Conservation (phyloP, 2,797 vertebrate species). For the Lithobates sylvaticus region DNA sequence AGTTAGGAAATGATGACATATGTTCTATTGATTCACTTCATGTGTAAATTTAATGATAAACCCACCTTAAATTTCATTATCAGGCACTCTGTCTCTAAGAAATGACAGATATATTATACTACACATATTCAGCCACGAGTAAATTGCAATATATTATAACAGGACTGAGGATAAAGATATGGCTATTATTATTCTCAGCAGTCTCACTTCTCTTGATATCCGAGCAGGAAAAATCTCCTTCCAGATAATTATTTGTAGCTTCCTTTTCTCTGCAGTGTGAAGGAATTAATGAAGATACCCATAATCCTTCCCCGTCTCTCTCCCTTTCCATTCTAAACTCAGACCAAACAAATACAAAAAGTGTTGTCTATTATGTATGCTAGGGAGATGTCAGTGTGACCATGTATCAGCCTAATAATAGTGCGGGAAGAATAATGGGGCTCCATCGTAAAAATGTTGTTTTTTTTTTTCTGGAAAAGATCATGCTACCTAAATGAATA, state of each 20-base stretch:
- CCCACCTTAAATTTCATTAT: too few relatives aligned
- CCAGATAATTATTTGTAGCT: conserved; percentile 27
- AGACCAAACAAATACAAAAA: conserved; percentile 6
- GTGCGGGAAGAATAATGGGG: background rate
- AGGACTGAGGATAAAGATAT: background rate
- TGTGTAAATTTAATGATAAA: too few relatives aligned
- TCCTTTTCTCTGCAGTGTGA: conserved; percentile 5
- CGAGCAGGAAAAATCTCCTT: background rate
- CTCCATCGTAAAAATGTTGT: background rate
- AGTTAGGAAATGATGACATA: too few relatives aligned
- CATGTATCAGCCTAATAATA: background rate
- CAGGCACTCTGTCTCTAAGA: background rate
- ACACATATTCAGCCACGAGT: background rate
- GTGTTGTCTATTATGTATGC: background rate
- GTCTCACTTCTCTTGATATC: background rate
- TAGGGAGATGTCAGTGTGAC: background rate
- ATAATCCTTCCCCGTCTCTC: background rate
- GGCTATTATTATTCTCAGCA: background rate
- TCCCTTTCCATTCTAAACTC: background rate
- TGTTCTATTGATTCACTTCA: too few relatives aligned
- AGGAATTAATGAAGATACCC: conserved; percentile 25
- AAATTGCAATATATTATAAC: conserved; percentile 7
- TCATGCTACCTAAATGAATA: background rate
- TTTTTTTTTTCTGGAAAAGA: background rate
- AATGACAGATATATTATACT: background rate